phyloP scores from a whole-genome alignment of 2,113 vertebrate genomes.

The Lonchura striata region DNA sequence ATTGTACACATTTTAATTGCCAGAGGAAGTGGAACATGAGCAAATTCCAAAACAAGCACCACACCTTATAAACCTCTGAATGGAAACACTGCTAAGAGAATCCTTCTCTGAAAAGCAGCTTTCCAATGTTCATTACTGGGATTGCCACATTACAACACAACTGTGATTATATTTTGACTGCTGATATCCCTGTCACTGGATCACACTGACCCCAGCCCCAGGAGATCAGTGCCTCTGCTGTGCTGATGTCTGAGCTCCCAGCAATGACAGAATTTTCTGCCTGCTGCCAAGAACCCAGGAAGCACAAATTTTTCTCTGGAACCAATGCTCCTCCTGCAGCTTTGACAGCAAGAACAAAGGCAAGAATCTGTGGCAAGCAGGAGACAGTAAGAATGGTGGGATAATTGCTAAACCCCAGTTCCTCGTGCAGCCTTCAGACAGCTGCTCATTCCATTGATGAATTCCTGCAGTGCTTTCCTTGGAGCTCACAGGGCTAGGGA shows the following conservation, averaged over 20 bases:
- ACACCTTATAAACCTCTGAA: neutral
- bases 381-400: neutral
- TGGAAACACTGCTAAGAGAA: neutral
- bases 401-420: neutral
- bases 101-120: no score
- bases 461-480: neutral
- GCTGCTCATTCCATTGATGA: neutral
- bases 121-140: no score
- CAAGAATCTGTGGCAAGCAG: neutral
- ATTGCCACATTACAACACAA: no score
- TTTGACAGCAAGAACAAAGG: neutral
- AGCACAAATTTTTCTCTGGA: neutral
- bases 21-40: neutral
- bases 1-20: neutral
- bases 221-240: neutral
- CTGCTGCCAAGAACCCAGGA: neutral
- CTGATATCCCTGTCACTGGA: neutral
- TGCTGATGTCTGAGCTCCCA: neutral
- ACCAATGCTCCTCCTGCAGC: neutral
- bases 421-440: neutral
- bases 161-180: neutral
- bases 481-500: neutral
- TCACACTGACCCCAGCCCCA: neutral
- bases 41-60: neutral
- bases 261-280: neutral